Evolutionary conservation across 2,797 vertebrate species (phyloP).

Genomic region (Botia kubotai): DNA sequence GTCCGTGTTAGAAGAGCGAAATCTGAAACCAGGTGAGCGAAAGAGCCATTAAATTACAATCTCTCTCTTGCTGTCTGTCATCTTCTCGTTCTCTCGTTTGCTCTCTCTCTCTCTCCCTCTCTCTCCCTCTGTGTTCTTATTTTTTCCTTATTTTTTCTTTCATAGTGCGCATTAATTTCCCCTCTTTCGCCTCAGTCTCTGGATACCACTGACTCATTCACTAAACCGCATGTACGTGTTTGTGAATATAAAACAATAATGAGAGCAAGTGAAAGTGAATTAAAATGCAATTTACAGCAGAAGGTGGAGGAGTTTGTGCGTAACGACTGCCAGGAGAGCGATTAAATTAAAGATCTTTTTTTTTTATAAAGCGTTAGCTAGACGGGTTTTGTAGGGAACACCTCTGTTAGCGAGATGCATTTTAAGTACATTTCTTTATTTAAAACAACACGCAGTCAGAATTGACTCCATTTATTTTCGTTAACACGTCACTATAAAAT

Average conservation of each 20-base stretch:
- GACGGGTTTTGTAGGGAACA: neutral
- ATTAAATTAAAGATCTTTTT: neutral
- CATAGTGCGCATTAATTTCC: conserved; percentile 26
- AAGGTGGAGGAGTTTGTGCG: conserved; percentile 14
- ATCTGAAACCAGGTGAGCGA: conserved; percentile 88
- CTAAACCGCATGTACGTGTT: conserved; percentile 8
- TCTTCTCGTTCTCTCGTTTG: neutral
- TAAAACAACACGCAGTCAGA: neutral
- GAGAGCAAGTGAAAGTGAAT: conserved; percentile 28
- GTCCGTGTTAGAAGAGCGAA: conserved; percentile 89
- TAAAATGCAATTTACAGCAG: conserved; percentile 41
- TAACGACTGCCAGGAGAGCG: conserved; percentile 7
- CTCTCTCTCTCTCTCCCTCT: too few relatives aligned
- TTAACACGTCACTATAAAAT: neutral
- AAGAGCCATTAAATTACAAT: neutral
- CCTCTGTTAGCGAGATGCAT: neutral
- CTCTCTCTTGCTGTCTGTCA: neutral
- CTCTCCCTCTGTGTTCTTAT: neutral
- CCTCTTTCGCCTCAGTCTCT: conserved; percentile 24
- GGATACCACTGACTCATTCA: conserved; percentile 33
- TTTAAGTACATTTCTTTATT: neutral
- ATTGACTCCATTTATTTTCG: neutral
- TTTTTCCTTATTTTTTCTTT: neutral
- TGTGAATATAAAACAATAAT: conserved; percentile 31
- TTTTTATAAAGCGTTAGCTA: neutral